Evolutionary conservation across 2,888 invertebrate genomes (phyloP).

Genomic region (Chaetogeoica ovagalla): DNA sequence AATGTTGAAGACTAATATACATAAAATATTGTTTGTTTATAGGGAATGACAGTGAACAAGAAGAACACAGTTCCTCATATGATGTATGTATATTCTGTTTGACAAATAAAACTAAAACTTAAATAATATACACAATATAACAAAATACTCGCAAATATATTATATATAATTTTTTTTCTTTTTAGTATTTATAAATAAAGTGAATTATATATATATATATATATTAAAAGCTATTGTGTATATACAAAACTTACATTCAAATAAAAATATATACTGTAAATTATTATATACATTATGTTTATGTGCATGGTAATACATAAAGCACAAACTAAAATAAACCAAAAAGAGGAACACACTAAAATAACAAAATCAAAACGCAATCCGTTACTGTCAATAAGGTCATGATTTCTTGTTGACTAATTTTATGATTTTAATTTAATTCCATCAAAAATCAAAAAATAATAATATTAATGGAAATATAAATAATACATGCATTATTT

Average conservation of each 20-base stretch:
- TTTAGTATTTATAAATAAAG: conserved; percentile 8
- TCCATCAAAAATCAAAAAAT: not conserved
- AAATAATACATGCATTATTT: not conserved
- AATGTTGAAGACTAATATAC: not conserved
- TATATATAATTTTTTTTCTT: conserved; percentile 8
- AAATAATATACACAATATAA: conserved; percentile 23
- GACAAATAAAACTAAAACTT: conserved; percentile 25
- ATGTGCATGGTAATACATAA: conserved; percentile 28
- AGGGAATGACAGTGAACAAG: conserved; percentile 5
- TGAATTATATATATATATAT: conserved; percentile 4
- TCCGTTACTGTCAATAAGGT: not conserved
- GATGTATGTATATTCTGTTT: conserved; percentile 50
- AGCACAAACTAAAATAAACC: conserved; percentile 33
- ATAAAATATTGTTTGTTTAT: conserved; percentile 18
- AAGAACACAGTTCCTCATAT: not conserved
- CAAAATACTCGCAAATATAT: conserved; percentile 19
- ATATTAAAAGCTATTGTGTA: conserved; percentile 38
- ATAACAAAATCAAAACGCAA: conserved; percentile 19
- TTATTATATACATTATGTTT: conserved; percentile 30
- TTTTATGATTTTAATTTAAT: not conserved
- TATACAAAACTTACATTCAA: conserved; percentile 30
- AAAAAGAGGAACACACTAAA: conserved; percentile 45
- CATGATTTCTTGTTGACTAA: conserved; percentile 5
- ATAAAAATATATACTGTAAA: conserved; percentile 38
- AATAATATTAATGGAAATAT: not conserved